These are phyloP conservation scores for Brachionus manjavacas DNA, from an alignment of 1,140 invertebrate genomes.

Conservation along the genomic window DNA sequence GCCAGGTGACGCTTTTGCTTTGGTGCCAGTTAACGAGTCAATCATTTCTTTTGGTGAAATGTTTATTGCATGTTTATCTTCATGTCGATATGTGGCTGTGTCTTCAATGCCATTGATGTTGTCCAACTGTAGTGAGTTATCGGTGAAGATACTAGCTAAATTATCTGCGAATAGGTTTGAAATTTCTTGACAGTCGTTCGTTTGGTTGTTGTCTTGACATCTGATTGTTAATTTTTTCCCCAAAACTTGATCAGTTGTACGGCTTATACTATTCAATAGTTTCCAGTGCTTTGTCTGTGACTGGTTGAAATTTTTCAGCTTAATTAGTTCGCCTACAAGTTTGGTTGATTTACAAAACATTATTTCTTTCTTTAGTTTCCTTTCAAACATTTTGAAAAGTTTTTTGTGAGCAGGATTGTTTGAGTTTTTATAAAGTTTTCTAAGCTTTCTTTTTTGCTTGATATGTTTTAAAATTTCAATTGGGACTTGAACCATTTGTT, in stretches of 20 bases:
- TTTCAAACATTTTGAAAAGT: background rate
- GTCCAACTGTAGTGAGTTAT: background rate
- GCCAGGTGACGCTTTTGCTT: background rate
- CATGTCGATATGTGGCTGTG: background rate
- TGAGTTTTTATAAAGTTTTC: background rate
- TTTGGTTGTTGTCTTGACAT: background rate
- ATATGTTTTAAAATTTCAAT: background rate
- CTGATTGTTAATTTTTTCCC: background rate
- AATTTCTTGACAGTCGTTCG: background rate
- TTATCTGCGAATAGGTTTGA: background rate
- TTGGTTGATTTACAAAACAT: background rate
- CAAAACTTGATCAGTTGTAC: background rate
- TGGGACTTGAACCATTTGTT: background rate
- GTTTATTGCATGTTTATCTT: background rate
- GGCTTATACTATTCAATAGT: background rate
- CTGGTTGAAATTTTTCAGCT: background rate
- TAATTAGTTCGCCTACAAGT: background rate
- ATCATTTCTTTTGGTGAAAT: constrained; percentile 22
- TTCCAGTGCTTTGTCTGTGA: background rate
- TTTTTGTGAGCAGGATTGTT: background rate
- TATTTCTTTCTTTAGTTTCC: background rate
- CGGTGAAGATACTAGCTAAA: background rate
- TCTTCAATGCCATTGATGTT: background rate
- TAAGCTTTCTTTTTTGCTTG: background rate
- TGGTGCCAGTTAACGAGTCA: background rate